Evolutionary conservation across 64 coral and sea anemone genomes (phyloP).

Genomic region (Stichodactyla helianthus): DNA sequence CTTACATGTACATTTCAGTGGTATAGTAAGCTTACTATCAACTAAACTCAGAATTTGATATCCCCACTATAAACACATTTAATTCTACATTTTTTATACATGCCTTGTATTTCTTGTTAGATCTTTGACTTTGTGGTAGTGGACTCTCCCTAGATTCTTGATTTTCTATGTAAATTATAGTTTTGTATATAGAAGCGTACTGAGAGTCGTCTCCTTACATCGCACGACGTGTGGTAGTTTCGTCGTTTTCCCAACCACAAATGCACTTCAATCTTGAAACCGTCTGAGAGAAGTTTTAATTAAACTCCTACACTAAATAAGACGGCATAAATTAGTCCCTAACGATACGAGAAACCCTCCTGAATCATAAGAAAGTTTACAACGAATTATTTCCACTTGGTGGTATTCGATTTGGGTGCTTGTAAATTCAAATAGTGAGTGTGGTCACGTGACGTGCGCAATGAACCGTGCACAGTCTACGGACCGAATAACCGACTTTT

Average conservation of each 20-base stretch:
- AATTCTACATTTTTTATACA: not conserved
- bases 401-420: not conserved
- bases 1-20: not conserved
- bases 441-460: not conserved
- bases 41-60: not conserved
- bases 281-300: not conserved
- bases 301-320: not conserved
- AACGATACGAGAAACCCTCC: not conserved
- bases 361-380: not conserved
- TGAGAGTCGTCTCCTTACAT: not conserved
- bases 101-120: not conserved
- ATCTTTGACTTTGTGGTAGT: not conserved
- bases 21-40: not conserved
- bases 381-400: not conserved
- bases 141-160: not conserved
- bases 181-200: not conserved
- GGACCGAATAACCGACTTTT: not conserved
- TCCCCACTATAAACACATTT: not conserved
- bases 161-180: no score
- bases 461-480: not conserved
- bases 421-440: not conserved
- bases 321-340: not conserved
- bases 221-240: not conserved
- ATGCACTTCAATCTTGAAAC: not conserved
- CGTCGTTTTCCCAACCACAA: not conserved